Conservation (phyloP, 2,888 invertebrate genomes). For the Dromius quadrimaculatus region DNA sequence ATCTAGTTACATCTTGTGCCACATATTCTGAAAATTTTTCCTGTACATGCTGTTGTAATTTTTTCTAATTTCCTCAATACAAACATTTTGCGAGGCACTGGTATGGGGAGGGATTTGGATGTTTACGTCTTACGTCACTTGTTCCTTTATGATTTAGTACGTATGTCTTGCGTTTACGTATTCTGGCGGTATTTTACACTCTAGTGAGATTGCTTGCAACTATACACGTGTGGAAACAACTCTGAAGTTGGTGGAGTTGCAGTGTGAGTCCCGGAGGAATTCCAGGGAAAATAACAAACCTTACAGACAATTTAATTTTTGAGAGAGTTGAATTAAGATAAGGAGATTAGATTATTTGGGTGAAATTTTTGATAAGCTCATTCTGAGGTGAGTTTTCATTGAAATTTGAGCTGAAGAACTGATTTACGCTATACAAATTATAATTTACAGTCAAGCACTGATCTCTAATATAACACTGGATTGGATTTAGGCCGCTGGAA, state of each 20-base stretch:
- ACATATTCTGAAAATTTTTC: neutral
- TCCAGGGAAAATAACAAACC: neutral
- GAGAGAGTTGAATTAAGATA: neutral
- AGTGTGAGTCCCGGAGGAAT: neutral
- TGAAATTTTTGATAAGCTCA: too few species aligned
- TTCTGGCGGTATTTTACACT: slow-evolving; percentile 33
- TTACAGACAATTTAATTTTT: slow-evolving; percentile 2
- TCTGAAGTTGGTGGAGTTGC: too few species aligned
- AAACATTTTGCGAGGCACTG: neutral
- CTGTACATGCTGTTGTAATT: too few species aligned
- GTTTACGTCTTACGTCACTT: slow-evolving; percentile 34
- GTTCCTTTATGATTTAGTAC: slow-evolving; percentile 41
- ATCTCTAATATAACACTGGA: too few species aligned
- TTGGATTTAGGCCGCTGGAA: too few species aligned
- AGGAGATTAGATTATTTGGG: too few species aligned
- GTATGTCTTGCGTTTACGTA: slow-evolving; percentile 39
- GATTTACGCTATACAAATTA: too few species aligned
- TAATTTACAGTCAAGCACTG: too few species aligned
- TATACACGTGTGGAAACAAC: neutral
- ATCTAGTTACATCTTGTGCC: too few species aligned
- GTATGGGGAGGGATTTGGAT: slow-evolving; percentile 6
- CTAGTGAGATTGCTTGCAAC: slow-evolving; percentile 28
- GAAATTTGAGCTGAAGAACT: too few species aligned
- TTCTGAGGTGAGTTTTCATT: too few species aligned
- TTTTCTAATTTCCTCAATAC: neutral